Conservation (phyloP, 2,797 vertebrate species). For the Dryobates pubescens region DNA sequence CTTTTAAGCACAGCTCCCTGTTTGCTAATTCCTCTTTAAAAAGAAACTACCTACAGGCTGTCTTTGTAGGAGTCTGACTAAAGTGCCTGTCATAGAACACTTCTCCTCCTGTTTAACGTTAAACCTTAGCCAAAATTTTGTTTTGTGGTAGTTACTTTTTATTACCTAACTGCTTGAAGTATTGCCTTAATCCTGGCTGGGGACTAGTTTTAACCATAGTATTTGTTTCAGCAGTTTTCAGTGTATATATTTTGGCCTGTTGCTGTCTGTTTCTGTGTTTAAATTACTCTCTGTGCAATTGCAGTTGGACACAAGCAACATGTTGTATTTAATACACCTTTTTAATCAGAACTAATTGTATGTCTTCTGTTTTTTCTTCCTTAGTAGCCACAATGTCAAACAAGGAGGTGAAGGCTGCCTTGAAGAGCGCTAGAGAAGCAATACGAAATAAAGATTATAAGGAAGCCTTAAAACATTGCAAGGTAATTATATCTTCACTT, state of each 20-base stretch:
- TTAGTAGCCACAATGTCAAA: conserved; percentile 83
- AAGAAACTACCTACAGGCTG: rapidly evolving
- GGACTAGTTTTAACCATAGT: rapidly evolving
- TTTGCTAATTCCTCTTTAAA: background rate
- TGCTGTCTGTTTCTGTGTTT: background rate
- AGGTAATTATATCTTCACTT: conserved; percentile 80
- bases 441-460: conserved; percentile 98
- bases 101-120: background rate
- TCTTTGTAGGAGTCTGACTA: background rate
- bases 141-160: background rate
- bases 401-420: conserved; percentile 92
- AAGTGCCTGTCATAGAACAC: background rate
- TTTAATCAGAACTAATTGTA: background rate
- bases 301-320: background rate
- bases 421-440: conserved; percentile 96
- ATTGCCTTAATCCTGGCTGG: rapidly evolving
- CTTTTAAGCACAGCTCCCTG: background rate
- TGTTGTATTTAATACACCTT: background rate
- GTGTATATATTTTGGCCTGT: background rate
- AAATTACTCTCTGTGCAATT: background rate
- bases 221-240: background rate
- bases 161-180: background rate
- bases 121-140: rapidly evolving
- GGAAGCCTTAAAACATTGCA: conserved; percentile 95
- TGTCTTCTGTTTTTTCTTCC: background rate